These are phyloP conservation scores for Ovibos moschatus DNA, from an alignment of 2,113 vertebrate genomes.

Conservation along the genomic window DNA sequence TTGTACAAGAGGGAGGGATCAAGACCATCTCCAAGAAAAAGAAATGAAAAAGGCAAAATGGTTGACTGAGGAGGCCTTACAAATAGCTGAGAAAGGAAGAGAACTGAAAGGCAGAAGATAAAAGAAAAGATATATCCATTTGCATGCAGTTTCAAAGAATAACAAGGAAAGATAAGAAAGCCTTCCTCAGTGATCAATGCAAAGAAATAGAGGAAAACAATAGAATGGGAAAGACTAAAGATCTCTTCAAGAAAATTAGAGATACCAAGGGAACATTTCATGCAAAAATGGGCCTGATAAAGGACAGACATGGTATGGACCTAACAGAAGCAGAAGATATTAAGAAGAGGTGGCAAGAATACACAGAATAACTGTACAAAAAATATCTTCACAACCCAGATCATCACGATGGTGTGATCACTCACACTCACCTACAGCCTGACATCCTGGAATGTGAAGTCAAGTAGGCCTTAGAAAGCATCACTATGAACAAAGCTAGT, in stretches of 20 bases:
- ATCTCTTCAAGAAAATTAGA: background rate
- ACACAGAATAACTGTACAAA: background rate
- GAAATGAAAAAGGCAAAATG: background rate
- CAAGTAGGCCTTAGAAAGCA: background rate
- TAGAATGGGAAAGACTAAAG: background rate
- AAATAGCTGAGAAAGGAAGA: background rate
- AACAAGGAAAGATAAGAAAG: background rate
- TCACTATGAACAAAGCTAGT: background rate
- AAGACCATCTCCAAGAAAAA: background rate
- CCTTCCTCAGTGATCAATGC: background rate
- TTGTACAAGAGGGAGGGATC: background rate
- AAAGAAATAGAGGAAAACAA: background rate
- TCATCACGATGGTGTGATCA: background rate
- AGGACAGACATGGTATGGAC: background rate
- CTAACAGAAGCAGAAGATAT: background rate
- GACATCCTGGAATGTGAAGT: background rate
- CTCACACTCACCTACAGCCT: background rate
- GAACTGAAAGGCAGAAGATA: rapidly evolving
- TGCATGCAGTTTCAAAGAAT: background rate
- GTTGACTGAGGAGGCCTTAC: background rate
- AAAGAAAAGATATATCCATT: background rate
- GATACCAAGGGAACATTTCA: background rate
- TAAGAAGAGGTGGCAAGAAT: background rate
- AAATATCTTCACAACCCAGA: background rate
- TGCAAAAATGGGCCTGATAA: background rate